Percentiles rank a stretch among this genome's conserved stretches.
Evolutionary conservation across 2,113 vertebrate genomes (phyloP).

Genomic region (Ramphastos sulfuratus): DNA sequence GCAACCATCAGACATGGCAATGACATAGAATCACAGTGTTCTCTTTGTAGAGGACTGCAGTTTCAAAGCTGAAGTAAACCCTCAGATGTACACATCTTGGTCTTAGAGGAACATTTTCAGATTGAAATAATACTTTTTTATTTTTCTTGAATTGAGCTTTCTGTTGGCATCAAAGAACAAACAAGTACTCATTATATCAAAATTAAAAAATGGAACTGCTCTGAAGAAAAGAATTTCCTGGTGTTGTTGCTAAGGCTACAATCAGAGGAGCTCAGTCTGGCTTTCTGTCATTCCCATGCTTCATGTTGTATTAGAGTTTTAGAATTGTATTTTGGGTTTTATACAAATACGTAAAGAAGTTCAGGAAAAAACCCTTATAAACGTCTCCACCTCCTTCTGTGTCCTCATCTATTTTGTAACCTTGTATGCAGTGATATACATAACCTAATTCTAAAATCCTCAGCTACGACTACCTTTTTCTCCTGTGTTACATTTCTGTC

Average conservation of each 20-base stretch:
- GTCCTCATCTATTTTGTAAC: neutral
- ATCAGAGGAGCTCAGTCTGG: neutral
- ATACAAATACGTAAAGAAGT: neutral
- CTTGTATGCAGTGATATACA: neutral
- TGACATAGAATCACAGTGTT: neutral
- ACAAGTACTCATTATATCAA: slow-evolving; percentile 5
- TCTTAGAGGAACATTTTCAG: neutral
- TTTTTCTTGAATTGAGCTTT: slow-evolving; percentile 29
- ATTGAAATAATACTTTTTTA: neutral
- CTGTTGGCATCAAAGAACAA: neutral
- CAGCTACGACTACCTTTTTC: neutral
- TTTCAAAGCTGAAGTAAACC: slow-evolving; percentile 18
- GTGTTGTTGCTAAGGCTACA: neutral
- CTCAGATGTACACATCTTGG: neutral
- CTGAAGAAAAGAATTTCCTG: slow-evolving; percentile 31
- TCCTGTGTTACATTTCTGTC: neutral
- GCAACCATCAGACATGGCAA: slow-evolving; percentile 1
- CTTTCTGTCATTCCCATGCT: neutral
- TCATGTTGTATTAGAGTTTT: neutral
- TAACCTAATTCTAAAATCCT: neutral
- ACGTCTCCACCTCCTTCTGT: neutral
- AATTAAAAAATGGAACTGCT: slow-evolving; percentile 1
- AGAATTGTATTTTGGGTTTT: neutral
- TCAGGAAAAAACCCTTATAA: neutral
- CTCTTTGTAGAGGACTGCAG: neutral